Base-by-base conservation (phyloP, 2,797 vertebrate genomes). In the Aeoliscus strigatus region DNA sequence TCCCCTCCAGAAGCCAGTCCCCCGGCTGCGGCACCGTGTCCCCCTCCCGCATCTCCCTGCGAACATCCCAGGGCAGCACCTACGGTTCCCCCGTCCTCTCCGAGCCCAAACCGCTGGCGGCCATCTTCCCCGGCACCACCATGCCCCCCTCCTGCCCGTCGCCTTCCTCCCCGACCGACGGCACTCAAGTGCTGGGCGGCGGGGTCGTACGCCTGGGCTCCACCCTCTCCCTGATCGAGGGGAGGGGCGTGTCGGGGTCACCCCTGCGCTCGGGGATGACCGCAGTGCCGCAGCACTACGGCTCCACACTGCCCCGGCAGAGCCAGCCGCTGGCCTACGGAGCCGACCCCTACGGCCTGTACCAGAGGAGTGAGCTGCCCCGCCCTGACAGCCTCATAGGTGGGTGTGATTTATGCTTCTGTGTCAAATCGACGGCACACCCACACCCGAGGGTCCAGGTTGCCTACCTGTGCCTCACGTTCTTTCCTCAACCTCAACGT, bases 311-410 rank as follows among this genome's bases (percentile, higher is more conserved):
- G 63, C 94, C 83, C 33, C 60, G 82, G 4, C 85, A 94, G 62
- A 90, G 90, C 2, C 63, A 91, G 49, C 60, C 91, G 3, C 88
- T 94, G 9, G 91, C 87, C 0, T 97, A 93, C 0, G 90, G 92
- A 0, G 84, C 87, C 0, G 92, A 92, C 34, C 90, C 91, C 0
- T 97, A 93, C 3, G 93, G 96, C 0, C 84, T 96, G 40, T 98
- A 96, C 6, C 94, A 98, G 81, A 91, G 93, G 70, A 94, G 94
- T 75, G 89, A 93, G 1, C 91, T 94, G 57, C 90, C 95, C 0
- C 90, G 95, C 27, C 96, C 96, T 0, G 96, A 98, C 48, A 98
- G 95, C 87, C 92, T 98, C 54, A 94, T 95, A 75, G 96, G 96
- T 98, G 62, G 82, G 94, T 86, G 11, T 18, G 1, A 27, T 23